A percentile compares a stretch with the other conserved stretches of the same genome.
Evolutionary conservation across 2,797 vertebrate genomes (phyloP).

Genomic region (Botia kubotai): DNA sequence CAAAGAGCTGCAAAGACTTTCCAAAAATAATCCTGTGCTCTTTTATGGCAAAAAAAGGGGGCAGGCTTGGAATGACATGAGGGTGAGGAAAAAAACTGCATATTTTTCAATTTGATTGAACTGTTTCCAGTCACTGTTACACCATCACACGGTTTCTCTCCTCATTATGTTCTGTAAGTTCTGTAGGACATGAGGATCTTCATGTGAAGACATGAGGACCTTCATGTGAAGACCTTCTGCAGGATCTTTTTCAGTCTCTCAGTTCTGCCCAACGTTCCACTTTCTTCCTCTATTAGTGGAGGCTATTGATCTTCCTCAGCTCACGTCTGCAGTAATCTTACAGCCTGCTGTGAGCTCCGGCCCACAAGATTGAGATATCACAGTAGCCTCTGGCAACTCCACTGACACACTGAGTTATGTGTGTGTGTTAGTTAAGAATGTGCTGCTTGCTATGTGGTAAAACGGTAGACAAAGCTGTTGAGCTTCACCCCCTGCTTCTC

Average conservation of each 20-base stretch:
- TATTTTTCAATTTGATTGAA: not conserved
- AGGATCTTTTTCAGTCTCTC: not conserved
- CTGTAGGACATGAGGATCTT: too few relatives aligned
- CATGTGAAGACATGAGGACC: not conserved
- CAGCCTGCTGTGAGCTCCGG: slow-evolving; percentile 1
- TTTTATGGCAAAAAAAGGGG: too few relatives aligned
- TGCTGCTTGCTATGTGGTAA: not conserved
- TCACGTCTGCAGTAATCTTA: not conserved
- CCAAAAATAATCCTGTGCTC: too few relatives aligned
- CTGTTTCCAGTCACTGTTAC: not conserved
- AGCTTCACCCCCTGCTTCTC: slow-evolving; percentile 1
- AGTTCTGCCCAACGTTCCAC: not conserved
- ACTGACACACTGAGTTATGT: slow-evolving; percentile 1
- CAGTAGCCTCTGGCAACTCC: not conserved
- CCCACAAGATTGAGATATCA: not conserved
- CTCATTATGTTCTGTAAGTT: not conserved
- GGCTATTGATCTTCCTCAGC: not conserved
- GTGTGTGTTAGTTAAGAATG: not conserved
- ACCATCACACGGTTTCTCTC: not conserved
- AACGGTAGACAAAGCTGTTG: not conserved
- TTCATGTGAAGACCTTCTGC: not conserved
- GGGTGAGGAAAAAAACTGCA: not conserved
- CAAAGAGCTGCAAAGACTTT: too few relatives aligned
- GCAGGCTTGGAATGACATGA: not conserved
- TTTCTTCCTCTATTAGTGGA: not conserved